These are phyloP conservation scores for Drosophila subobscura DNA, from an alignment of 1,140 invertebrate genomes.

Conservation along the genomic window DNA sequence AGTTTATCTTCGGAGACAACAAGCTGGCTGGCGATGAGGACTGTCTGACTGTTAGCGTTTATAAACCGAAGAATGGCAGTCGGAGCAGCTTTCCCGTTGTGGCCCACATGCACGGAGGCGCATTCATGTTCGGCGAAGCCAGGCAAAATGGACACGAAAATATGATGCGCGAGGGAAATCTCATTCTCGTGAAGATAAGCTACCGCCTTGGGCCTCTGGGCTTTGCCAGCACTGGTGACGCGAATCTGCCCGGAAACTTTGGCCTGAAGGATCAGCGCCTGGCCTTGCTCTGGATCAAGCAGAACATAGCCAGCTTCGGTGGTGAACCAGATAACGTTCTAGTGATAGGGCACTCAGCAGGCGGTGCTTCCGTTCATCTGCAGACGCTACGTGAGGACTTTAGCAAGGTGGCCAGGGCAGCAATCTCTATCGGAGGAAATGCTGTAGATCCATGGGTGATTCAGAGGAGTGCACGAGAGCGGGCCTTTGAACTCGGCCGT, in stretches of 20 bases:
- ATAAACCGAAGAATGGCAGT: constrained; percentile 56
- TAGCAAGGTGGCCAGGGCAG: constrained; percentile 42
- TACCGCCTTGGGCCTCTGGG: constrained; percentile 87
- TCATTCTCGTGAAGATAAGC: constrained; percentile 87
- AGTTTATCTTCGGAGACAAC: constrained; percentile 31
- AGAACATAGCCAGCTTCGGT: constrained; percentile 85
- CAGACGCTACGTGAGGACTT: constrained; percentile 86
- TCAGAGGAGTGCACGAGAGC: constrained; percentile 85
- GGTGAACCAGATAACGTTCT: constrained; percentile 86
- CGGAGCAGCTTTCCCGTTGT: constrained; percentile 82
- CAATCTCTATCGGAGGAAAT: constrained; percentile 64
- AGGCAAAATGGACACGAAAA: constrained; percentile 84
- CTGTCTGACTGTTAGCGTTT: constrained; percentile 82
- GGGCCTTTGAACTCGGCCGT: constrained; percentile 85
- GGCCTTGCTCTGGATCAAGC: constrained; percentile 55
- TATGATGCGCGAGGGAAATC: constrained; percentile 85
- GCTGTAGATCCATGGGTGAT: constrained; percentile 74
- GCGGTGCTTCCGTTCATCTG: constrained; percentile 86
- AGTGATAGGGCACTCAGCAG: constrained; percentile 85
- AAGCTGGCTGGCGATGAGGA: constrained; percentile 72
- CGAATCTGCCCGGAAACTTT: constrained; percentile 61
- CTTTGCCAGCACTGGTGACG: constrained; percentile 68
- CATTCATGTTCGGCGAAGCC: constrained; percentile 84
- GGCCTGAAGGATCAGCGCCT: constrained; percentile 73
- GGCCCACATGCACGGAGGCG: constrained; percentile 84